Base-by-base conservation (phyloP, 1,140 invertebrate species). In the Cydia pomonella region DNA sequence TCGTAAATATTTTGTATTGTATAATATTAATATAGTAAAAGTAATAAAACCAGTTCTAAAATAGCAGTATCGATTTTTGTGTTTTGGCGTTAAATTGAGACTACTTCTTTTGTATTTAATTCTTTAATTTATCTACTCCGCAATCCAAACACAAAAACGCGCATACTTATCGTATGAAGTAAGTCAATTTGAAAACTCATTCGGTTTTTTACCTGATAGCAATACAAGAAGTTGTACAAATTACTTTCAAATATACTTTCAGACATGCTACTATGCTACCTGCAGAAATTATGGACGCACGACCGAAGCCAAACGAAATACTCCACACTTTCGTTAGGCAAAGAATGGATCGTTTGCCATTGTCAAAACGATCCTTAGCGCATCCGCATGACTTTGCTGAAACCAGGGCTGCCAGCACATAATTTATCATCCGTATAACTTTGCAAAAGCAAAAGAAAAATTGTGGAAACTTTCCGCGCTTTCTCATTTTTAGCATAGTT, bases 211-310 rank as follows among this genome's bases (percentile, higher is more conserved):
- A 7, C n/a, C 41, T 44, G 41, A 44, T 44, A 41, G 38, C 38
- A 41, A 41, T 1, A 44, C 41, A 44, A 16, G 13, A 44, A 16
- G 12, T 44, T 16, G 3, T 44, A 44, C 47, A 18, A 50, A 18
- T 50, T 16, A 50, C n/a, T 18, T 50, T 50, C 47, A 50, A 50
- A 50, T n/a, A 59, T 59, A 50, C n/a, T 6, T 50, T 50, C 9
- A n/a, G 5, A 50, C 13, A 59, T 23, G 53, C n/a, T n/a, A n/a
- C n/a, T n/a, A n/a, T n/a, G n/a, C n/a, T n/a, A n/a, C 29, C 16
- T 13, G 63, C 9, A 27, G 12, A 38, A 69, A 69, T 69, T 69
- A 69, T 69, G 64, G 29, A 69, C 64, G 64, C 64, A 69, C 64
- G 64, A 69, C 18, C 64, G 41, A 41, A 69, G 5, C 64, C 29